A percentile compares a stretch with the other conserved stretches of the same genome.
Conservation (phyloP, 2,888 invertebrate species). For the Clanis bilineata region DNA sequence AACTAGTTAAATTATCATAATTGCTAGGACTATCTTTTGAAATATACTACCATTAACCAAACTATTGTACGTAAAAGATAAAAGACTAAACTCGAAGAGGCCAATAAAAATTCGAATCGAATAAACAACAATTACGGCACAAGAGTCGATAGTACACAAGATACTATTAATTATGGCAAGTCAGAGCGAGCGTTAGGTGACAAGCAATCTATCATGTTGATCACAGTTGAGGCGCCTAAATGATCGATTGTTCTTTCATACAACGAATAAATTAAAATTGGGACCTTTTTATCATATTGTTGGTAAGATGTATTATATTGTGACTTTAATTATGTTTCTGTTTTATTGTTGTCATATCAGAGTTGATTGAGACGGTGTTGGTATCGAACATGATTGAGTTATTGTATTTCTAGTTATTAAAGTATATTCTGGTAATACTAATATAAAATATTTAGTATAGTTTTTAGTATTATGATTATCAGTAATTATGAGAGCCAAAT, state of each 20-base stretch:
- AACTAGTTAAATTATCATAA: too few species aligned
- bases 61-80: neutral
- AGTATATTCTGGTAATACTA: too few species aligned
- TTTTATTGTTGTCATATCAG: neutral
- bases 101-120: neutral
- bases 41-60: neutral
- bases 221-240: constrained; percentile 58
- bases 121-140: constrained; percentile 35
- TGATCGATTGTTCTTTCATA: constrained; percentile 69
- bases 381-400: neutral
- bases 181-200: constrained; percentile 55
- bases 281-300: constrained; percentile 34
- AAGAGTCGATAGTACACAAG: constrained; percentile 11
- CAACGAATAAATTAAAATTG: constrained; percentile 67
- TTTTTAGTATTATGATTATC: too few species aligned
- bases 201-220: constrained; percentile 68
- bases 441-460: too few species aligned
- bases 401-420: too few species aligned
- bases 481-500: too few species aligned
- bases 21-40: too few species aligned
- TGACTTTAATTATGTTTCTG: constrained; percentile 7
- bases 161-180: constrained; percentile 69
- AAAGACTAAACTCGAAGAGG: neutral
- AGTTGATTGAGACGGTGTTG: neutral
- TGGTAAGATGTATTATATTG: constrained; percentile 38